phyloP scores from a whole-genome alignment of 2,797 vertebrate species.

The Cyprinella venusta region DNA sequence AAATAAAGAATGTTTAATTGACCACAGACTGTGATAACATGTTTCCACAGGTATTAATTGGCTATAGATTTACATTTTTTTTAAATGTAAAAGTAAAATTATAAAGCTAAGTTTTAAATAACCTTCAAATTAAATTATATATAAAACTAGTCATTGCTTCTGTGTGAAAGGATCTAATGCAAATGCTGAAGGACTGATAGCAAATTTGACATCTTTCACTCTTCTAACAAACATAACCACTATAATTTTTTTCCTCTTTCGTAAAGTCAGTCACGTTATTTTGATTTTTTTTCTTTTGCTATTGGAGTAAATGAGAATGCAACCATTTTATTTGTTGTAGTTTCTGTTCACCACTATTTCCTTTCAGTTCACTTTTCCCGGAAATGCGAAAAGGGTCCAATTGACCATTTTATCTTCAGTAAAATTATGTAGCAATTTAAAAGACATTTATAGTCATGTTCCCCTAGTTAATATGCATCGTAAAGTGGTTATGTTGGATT shows the following conservation, averaged over 20 bases:
- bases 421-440: neutral
- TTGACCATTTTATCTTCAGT: neutral
- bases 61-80: neutral
- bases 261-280: neutral
- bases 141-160: neutral
- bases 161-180: neutral
- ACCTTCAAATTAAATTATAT: neutral
- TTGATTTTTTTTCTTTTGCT: neutral
- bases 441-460: neutral
- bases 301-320: neutral
- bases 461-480: neutral
- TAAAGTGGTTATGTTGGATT: neutral
- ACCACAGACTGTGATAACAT: neutral
- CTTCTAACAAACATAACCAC: neutral
- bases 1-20: neutral
- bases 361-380: neutral
- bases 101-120: neutral
- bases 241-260: neutral
- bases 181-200: neutral
- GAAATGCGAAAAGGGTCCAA: neutral
- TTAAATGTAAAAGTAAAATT: neutral
- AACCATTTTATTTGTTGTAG: neutral
- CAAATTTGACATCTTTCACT: too few species aligned
- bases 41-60: neutral
- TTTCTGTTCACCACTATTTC: neutral